Base-by-base conservation (phyloP, 64 coral and sea anemone species). In the Porites lutea region DNA sequence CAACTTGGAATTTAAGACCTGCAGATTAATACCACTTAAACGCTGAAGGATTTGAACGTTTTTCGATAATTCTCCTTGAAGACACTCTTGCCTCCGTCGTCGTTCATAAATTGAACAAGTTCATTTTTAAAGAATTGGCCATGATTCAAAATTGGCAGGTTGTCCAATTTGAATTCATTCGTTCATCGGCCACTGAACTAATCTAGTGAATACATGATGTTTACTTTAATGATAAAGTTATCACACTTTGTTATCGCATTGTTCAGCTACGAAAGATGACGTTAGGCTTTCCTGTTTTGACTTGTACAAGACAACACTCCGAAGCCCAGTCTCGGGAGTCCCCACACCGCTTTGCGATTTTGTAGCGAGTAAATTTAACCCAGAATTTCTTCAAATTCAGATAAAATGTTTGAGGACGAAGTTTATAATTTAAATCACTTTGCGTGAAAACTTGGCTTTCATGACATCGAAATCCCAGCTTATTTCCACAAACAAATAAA, bases 201-300 rank as follows among this genome's bases (percentile, higher is more conserved):
- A 84, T 84, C 62, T 67, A 68, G 81, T 84, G 47, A 84, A 52
- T 50, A 84, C 81, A 84, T n/a, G 46, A 51, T 68, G 81, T 84
- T 84, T 84, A 84, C 81, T 48, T 52, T 52, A 52, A 84, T 84
- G 81, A 84, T 84, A 84, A 84, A 51, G 81, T 84, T 69, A 84
- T 84, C 81, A 48, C 45, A 69, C 81, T 50, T 51, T n/a, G 81
- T 84, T 68, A 69, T 84, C 61, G 81, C 59, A 52, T 84, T 68
- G 63, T 84, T 67, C 81, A 65, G 79, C 37, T 48, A 48, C 48
- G 81, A 69, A 84, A 84, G 63, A 11, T 21, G 45, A 69, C 63
- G 18, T 44, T 61, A 2, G 11, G 60, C 46, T 48, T 84, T 68
- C 61, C 43, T 84, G 81, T 84, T 82, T 46, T 84, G 81, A 67